phyloP scores from a whole-genome alignment of 2,797 vertebrate genomes.

The Sebastes hubbsi region DNA sequence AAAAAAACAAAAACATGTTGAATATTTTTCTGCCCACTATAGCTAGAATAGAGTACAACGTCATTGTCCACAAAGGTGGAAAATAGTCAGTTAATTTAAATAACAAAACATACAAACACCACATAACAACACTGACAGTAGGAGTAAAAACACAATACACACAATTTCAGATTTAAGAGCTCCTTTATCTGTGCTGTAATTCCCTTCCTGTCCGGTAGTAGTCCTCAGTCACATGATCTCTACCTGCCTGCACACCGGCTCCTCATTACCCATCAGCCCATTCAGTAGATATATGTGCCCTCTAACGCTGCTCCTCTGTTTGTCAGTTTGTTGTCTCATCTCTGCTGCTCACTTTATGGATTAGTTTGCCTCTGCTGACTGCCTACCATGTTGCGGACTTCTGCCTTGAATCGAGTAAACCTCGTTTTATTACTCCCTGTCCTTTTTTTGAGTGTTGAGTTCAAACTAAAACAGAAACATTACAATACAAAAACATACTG shows the following conservation, averaged over 20 bases:
- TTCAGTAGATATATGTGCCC: not conserved
- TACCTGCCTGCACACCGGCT: not conserved
- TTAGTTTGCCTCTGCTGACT: not conserved
- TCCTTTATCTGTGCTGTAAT: not conserved
- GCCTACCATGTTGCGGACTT: not conserved
- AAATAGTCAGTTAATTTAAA: not conserved
- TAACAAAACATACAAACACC: not conserved
- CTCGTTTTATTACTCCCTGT: not conserved
- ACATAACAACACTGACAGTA: not conserved
- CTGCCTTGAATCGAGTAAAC: not conserved
- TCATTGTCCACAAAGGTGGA: not conserved
- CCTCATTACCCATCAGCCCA: not conserved
- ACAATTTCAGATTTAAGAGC: not conserved
- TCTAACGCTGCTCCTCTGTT: not conserved
- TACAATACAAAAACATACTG: too few species aligned
- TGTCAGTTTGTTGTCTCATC: not conserved
- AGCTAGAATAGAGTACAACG: not conserved
- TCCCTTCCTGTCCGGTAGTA: not conserved
- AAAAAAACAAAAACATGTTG: too few species aligned
- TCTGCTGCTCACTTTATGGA: not conserved
- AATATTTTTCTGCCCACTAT: not conserved
- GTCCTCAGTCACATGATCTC: not conserved
- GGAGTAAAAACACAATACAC: not conserved
- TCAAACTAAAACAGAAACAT: too few species aligned
- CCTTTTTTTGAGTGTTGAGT: not conserved